These are phyloP conservation scores for Drosophila equinoxialis DNA, from an alignment of 1,140 invertebrate species.

Conservation along the genomic window DNA sequence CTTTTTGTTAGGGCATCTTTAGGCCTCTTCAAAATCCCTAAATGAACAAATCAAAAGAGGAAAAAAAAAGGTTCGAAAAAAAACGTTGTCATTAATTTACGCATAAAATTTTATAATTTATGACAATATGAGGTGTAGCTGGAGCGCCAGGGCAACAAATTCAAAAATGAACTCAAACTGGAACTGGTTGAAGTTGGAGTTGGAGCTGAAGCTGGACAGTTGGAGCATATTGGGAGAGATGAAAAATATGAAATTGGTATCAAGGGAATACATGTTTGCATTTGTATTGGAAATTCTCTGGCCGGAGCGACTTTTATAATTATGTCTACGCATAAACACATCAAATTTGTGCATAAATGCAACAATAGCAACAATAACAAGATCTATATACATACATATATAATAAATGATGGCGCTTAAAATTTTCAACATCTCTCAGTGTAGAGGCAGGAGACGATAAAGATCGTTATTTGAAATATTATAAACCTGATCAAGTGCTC, in stretches of 20 bases:
- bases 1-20: slow-evolving; percentile 15
- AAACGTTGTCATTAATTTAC: slow-evolving; percentile 80
- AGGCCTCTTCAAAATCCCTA: slow-evolving; percentile 22
- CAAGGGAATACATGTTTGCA: not conserved
- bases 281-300: slow-evolving; percentile 31
- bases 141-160: slow-evolving; percentile 67
- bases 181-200: slow-evolving; percentile 49
- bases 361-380: slow-evolving; percentile 53
- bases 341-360: slow-evolving; percentile 82
- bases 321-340: slow-evolving; percentile 83
- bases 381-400: slow-evolving; percentile 59
- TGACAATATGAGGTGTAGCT: slow-evolving; percentile 80
- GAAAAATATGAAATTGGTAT: not conserved
- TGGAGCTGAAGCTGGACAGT: slow-evolving; percentile 19
- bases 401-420: slow-evolving; percentile 83
- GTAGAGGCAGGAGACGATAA: slow-evolving; percentile 71
- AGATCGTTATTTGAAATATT: slow-evolving; percentile 64
- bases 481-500: slow-evolving; percentile 61
- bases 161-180: slow-evolving; percentile 23
- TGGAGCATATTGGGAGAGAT: not conserved
- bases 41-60: slow-evolving; percentile 40
- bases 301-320: slow-evolving; percentile 73
- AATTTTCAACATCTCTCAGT: slow-evolving; percentile 73
- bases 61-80: slow-evolving; percentile 37
- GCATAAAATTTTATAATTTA: slow-evolving; percentile 83